Percentiles rank a stretch among this genome's conserved stretches.
Conservation (phyloP, 2,113 vertebrate genomes). For the Hypanus sabinus region DNA sequence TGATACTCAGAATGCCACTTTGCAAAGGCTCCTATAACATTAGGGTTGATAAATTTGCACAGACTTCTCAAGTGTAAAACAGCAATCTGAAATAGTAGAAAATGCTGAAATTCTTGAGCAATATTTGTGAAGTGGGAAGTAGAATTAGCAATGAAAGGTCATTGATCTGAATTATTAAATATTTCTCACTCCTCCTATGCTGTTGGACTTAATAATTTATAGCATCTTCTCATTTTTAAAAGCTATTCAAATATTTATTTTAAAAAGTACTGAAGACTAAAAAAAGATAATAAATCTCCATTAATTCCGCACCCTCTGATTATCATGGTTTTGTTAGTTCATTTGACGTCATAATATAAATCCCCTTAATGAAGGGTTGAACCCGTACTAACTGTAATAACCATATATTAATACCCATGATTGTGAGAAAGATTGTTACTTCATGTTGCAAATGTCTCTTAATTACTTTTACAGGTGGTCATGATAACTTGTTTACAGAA, state of each 20-base stretch:
- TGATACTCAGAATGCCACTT: not conserved
- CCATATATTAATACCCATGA: too few species aligned
- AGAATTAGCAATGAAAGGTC: too few species aligned
- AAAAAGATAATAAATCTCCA: not conserved
- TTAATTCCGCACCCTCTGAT: not conserved
- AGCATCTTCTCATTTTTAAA: too few species aligned
- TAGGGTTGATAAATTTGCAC: not conserved
- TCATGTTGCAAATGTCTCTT: not conserved
- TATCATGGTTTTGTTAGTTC: not conserved
- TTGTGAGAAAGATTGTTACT: not conserved
- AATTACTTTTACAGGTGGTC: constrained; percentile 63
- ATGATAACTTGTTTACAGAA: constrained; percentile 70
- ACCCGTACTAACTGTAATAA: not conserved
- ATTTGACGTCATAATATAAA: not conserved
- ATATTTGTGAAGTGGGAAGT: too few species aligned
- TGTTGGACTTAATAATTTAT: too few species aligned
- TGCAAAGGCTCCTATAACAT: not conserved
- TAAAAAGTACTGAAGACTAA: not conserved
- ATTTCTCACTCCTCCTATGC: too few species aligned
- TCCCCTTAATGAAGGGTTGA: not conserved
- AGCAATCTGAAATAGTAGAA: too few species aligned
- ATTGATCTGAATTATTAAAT: too few species aligned
- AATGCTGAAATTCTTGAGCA: too few species aligned
- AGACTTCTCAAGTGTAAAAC: too few species aligned
- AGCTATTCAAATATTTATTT: not conserved